Percentiles rank a stretch among this genome's conserved stretches.
Evolutionary conservation across 2,113 vertebrate genomes (phyloP).

Genomic region (Hippocampus guttulatus): DNA sequence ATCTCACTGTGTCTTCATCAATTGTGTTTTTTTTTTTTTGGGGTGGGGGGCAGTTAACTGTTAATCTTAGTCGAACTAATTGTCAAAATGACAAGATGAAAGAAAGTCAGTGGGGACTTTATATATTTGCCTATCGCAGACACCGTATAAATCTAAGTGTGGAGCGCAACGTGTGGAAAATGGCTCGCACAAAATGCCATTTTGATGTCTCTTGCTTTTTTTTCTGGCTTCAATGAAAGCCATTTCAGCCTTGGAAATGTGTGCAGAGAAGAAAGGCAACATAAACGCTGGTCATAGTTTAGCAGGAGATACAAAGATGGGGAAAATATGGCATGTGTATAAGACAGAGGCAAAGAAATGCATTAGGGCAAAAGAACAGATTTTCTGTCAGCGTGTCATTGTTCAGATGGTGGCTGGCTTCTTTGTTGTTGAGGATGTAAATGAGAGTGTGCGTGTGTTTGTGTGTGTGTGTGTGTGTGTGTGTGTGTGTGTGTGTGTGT

Average conservation of each 20-base stretch:
- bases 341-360: constrained; percentile 55
- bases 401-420: constrained; percentile 56
- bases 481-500: not conserved
- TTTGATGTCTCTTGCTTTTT: not conserved
- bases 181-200: not conserved
- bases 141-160: not conserved
- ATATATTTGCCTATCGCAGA: not conserved
- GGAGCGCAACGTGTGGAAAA: not conserved
- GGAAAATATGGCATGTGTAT: constrained; percentile 14
- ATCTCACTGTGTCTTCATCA: not conserved
- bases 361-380: constrained; percentile 65
- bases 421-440: constrained; percentile 59
- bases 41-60: too few species aligned
- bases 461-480: not conserved
- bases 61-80: not conserved
- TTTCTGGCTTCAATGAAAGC: not conserved
- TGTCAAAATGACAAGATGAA: not conserved
- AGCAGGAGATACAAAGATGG: not conserved
- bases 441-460: constrained; percentile 51
- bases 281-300: constrained; percentile 11
- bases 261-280: constrained; percentile 30
- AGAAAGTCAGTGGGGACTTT: not conserved
- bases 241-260: constrained; percentile 35
- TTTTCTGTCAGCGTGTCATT: constrained; percentile 68
- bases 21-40: too few species aligned